Percentiles rank a stretch among this genome's conserved stretches.
phyloP scores from a whole-genome alignment of 2,888 invertebrate species.

The Arctia plantaginis region DNA sequence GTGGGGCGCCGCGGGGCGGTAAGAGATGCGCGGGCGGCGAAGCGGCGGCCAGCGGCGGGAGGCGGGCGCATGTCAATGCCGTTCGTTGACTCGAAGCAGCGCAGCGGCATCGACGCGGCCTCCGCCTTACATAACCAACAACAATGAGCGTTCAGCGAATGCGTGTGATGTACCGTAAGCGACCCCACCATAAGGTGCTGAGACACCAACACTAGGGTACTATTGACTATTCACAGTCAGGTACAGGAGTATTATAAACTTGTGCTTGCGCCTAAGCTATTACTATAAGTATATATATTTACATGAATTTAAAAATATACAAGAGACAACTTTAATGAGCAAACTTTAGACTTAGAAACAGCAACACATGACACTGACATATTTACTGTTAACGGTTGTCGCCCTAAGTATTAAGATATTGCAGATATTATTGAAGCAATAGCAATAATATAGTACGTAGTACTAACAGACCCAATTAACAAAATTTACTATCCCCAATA shows the following conservation, averaged over 20 bases:
- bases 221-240: background rate
- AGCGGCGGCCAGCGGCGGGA: constrained; percentile 61
- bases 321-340: background rate
- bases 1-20: constrained; percentile 64
- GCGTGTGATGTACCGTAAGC: constrained; percentile 74
- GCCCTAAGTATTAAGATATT: background rate
- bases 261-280: background rate
- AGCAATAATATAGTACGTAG: too few species aligned
- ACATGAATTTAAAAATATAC: background rate
- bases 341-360: background rate
- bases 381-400: background rate
- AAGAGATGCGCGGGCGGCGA: constrained; percentile 57
- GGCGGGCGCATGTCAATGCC: constrained; percentile 85
- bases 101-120: constrained; percentile 82
- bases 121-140: constrained; percentile 86
- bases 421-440: too few species aligned
- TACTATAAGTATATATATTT: background rate
- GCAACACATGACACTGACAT: background rate
- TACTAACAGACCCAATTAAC: background rate
- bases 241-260: background rate
- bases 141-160: constrained; percentile 79
- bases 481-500: background rate
- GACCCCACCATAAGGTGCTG: constrained; percentile 45
- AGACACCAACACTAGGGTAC: constrained; percentile 18
- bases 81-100: constrained; percentile 85